Base-by-base conservation (phyloP, 2,888 invertebrate species). In the Bhutanitis thaidina region DNA sequence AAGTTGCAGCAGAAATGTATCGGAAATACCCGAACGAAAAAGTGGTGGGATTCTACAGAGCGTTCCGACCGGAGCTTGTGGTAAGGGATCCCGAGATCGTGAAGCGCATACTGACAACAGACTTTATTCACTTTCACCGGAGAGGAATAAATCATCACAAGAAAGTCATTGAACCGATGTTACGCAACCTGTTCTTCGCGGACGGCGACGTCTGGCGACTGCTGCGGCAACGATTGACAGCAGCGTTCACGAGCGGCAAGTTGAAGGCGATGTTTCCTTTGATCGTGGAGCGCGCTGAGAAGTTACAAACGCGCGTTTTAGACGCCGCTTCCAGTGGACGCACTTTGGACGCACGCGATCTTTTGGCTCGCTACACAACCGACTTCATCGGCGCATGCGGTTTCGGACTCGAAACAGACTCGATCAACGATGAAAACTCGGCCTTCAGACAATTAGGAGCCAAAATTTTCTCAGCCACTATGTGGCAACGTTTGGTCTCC, bases 171-270 rank as follows among this genome's bases (percentile, higher is more conserved):
- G 79, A 82, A 43, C 78, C 79, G 1, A 55, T 82, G 54, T 43
- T 78, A 52, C 67, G 68, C 1, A 82, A 80, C 53, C 44, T 82
- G 39, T 81, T 82, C 47, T 74, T 78, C 43, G 77, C 76, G 12
- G 81, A 79, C 47, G 80, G 81, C 0, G 80, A 81, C n/a, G 43
- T 75, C 37, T 83, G 84, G 84, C 69, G 72, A 40, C 56, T 81
- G 57, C 60, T 82, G 51, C 69, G 84, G 7, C 77, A 80, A 62
- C 71, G 80, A 43, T 72, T 84, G 65, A 80, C 82, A 20, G 76
- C 80, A 1, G 77, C 80, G 1, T 83, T 83, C 59, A 74, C 78
- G 7, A 74, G 72, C 43, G 78, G 80, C 20, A 83, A 80, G 62
- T 66, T 80, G 43, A 70, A 69, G 40, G 78, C 75, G 16, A 83